Evolutionary conservation across 2,797 vertebrate species (phyloP).

Genomic region (Macropodus opercularis): DNA sequence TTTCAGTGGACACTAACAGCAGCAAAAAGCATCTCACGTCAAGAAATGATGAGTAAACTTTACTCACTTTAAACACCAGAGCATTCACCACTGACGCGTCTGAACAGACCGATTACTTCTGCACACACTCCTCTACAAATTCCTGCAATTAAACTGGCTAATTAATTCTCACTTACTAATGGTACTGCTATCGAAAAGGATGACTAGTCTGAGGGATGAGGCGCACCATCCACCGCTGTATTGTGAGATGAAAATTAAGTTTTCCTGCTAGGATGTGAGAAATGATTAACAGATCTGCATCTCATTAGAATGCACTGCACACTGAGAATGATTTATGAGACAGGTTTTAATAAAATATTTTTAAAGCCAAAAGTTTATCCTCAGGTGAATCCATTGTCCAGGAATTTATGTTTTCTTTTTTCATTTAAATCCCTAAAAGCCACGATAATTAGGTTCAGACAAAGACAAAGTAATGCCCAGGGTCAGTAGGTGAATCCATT

Average conservation of each 20-base stretch:
- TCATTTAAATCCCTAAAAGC: slow-evolving; percentile 38
- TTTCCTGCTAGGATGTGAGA: slow-evolving; percentile 57
- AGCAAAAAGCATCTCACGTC: neutral
- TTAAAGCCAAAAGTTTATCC: slow-evolving; percentile 4
- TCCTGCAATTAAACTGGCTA: slow-evolving; percentile 68
- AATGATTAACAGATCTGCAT: slow-evolving; percentile 68
- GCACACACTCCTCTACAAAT: slow-evolving; percentile 45
- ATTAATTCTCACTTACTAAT: slow-evolving; percentile 80
- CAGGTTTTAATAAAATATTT: slow-evolving; percentile 21
- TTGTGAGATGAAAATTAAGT: slow-evolving; percentile 61
- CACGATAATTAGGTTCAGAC: slow-evolving; percentile 50
- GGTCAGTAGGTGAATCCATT: slow-evolving; percentile 18
- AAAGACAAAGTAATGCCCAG: slow-evolving; percentile 41
- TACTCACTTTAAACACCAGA: no score
- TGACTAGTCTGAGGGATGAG: slow-evolving; percentile 51
- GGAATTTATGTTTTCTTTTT: slow-evolving; percentile 31
- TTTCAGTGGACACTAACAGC: neutral
- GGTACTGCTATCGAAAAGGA: slow-evolving; percentile 56
- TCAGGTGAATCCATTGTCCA: slow-evolving; percentile 34
- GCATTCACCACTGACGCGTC: slow-evolving; percentile 8
- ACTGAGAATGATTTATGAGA: slow-evolving; percentile 28
- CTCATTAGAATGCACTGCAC: slow-evolving; percentile 48
- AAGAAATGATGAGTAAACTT: neutral
- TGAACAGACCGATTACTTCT: slow-evolving; percentile 17
- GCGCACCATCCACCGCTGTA: slow-evolving; percentile 30